Base-by-base conservation (phyloP, 2,888 invertebrate genomes). In the Drosophila niveifrons region DNA sequence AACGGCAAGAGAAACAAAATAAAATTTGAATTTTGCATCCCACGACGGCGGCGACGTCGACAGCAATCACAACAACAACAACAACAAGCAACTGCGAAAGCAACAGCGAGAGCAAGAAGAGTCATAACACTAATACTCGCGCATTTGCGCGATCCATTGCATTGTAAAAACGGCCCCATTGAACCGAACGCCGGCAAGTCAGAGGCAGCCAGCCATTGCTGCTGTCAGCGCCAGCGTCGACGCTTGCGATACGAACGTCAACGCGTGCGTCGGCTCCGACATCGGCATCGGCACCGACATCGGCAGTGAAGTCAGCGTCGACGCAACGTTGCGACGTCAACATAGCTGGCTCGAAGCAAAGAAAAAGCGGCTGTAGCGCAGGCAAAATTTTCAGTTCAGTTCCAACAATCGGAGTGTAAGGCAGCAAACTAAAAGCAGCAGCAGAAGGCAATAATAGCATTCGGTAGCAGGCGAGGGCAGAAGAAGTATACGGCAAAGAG, bases 361-460 rank as follows among this genome's bases (percentile, higher is more conserved):
- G 91, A 90, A 91, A 91, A 90, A 91, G 91, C 84, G 87, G 69
- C 73, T 71, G 85, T 75, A 83, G 87, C 78, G 61, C 77, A 78
- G 84, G 72, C 77, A 72, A 78, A 55, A 86, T 75, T 87, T 90
- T 91, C 82, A 91, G 91, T 91, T 91, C 79, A 89, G 84, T 85
- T 82, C 82, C 83, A 89, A 89, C 90, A 83, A 80, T 89, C 78
- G 83, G 82, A 80, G 87, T 79, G 90, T 78, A 73, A 84, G 80
- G 80, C 44, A 62, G 61, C 52, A 51, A 31, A 31, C 13, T 13
- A 11, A 9, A 15, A 7, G 34, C 79, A 72, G 64, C 66, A 66
- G 48, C 50, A 52, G 62, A 11, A 52, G 59, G 23, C 23, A 23
- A 23, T 44, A 23, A 23, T 44, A 28, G 31, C 79, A 72, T 61